Conservation (phyloP, 2,888 invertebrate species). For the Chorisops tibialis region DNA sequence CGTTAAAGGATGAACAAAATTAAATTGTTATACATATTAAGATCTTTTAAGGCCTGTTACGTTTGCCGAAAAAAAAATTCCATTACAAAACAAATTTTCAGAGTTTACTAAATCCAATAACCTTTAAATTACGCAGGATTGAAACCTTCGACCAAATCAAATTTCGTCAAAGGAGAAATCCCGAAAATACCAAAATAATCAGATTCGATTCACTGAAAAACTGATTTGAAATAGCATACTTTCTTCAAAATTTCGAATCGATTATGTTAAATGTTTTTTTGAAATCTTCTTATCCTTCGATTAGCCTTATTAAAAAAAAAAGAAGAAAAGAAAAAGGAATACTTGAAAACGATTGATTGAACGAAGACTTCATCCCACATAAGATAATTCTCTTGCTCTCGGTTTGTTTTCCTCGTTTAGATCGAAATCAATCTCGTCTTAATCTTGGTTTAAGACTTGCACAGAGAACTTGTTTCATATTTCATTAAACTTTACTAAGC, state of each 20-base stretch:
- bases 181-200: conserved; percentile 53
- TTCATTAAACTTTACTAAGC: neutral
- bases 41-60: too few relatives aligned
- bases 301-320: conserved; percentile 6
- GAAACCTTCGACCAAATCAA: too few relatives aligned
- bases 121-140: too few relatives aligned
- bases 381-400: neutral
- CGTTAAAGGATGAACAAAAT: too few relatives aligned
- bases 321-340: too few relatives aligned
- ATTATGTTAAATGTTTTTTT: neutral
- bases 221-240: too few relatives aligned
- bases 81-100: too few relatives aligned
- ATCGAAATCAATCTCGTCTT: conserved; percentile 6
- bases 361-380: neutral
- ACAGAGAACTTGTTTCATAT: neutral
- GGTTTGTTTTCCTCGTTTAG: neutral
- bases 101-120: too few relatives aligned
- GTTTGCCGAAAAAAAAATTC: too few relatives aligned
- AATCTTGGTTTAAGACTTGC: conserved; percentile 1
- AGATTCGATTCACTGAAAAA: too few relatives aligned
- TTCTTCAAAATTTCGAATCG: conserved; percentile 44
- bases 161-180: neutral
- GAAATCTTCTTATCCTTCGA: conserved; percentile 9
- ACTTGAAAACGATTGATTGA: neutral
- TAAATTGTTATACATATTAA: too few relatives aligned